Evolutionary conservation across 1,140 invertebrate species (phyloP).

Genomic region (Eufriesea mexicana): DNA sequence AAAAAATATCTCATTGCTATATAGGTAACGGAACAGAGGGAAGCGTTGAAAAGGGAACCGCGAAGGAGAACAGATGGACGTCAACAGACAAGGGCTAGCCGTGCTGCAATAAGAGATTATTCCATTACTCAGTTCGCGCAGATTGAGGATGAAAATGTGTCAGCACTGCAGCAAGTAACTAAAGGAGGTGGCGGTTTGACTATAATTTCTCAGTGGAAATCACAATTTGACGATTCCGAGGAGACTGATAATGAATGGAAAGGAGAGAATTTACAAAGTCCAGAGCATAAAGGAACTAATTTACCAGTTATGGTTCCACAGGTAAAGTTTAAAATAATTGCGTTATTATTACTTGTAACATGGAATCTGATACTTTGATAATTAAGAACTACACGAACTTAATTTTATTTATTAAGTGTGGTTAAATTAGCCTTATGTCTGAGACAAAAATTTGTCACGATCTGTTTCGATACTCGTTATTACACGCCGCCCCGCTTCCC

Average conservation of each 20-base stretch:
- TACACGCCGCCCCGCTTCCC: too few species aligned
- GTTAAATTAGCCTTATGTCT: too few species aligned
- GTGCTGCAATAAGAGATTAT: conserved; percentile 81
- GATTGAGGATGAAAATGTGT: conserved; percentile 96
- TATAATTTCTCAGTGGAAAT: conserved; percentile 95
- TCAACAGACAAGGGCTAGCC: conserved; percentile 77
- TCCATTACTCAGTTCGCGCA: conserved; percentile 94
- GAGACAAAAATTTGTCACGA: neutral
- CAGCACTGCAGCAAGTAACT: conserved; percentile 92
- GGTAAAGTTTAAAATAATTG: conserved; percentile 61
- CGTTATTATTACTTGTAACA: neutral
- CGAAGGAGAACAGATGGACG: conserved; percentile 75
- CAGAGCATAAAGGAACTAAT: conserved; percentile 84
- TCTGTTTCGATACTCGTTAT: too few species aligned
- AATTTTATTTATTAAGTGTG: too few species aligned
- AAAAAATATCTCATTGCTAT: neutral
- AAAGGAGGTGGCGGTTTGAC: conserved; percentile 90
- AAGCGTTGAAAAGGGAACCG: conserved; percentile 79
- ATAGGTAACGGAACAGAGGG: conserved; percentile 80
- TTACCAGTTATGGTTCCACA: conserved; percentile 72
- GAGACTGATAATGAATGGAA: conserved; percentile 97
- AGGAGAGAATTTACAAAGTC: conserved; percentile 89
- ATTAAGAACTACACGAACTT: neutral
- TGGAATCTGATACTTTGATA: neutral
- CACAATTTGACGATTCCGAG: conserved; percentile 96